These are phyloP conservation scores for Merops nubicus DNA, from an alignment of 2,113 vertebrate species.

Conservation along the genomic window DNA sequence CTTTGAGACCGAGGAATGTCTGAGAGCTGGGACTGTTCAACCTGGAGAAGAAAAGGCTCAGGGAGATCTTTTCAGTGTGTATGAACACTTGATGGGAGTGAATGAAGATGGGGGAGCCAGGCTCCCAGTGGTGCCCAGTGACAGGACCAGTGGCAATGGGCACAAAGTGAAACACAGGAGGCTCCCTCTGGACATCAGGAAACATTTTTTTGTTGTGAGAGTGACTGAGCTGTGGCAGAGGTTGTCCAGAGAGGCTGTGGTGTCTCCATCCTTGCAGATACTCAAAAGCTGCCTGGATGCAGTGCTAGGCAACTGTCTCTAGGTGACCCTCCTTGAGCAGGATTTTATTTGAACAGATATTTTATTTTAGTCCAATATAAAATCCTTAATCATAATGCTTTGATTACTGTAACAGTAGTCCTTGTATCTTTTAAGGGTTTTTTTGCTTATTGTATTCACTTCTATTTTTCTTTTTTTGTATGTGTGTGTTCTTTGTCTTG, in stretches of 20 bases:
- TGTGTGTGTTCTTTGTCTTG: conserved; percentile 46
- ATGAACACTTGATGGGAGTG: background rate
- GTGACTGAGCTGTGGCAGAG: background rate
- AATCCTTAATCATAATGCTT: background rate
- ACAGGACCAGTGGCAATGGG: background rate
- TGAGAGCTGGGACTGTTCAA: background rate
- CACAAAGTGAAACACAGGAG: background rate
- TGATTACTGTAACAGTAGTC: background rate
- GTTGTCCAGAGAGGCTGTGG: background rate
- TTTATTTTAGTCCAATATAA: background rate
- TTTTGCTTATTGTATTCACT: background rate
- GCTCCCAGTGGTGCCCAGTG: background rate
- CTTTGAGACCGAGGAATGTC: background rate
- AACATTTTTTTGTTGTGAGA: background rate
- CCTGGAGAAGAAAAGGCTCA: background rate
- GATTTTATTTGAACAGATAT: too few relatives aligned
- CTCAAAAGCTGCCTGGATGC: accelerated
- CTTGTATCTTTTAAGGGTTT: background rate
- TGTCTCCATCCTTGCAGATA: background rate
- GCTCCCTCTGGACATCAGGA: background rate
- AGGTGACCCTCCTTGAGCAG: background rate
- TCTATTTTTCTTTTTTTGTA: background rate
- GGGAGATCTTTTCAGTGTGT: background rate
- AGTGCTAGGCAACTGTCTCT: background rate
- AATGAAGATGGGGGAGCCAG: background rate